Conservation (phyloP, 2,113 vertebrate genomes). For the Lagenorhynchus albirostris region DNA sequence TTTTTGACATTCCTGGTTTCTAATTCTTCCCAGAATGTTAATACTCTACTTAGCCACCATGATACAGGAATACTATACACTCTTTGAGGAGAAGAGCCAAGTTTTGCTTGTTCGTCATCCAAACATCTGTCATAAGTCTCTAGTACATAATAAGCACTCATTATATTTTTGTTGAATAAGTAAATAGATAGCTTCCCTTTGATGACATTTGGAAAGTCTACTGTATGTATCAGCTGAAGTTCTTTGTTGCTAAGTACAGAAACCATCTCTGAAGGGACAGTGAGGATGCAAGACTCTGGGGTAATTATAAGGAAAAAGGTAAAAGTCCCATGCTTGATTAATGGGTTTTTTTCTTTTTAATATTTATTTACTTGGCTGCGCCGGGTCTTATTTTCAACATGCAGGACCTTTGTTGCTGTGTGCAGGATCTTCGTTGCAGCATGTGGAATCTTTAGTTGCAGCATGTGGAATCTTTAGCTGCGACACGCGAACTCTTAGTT, state of each 20-base stretch:
- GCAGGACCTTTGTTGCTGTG: no score
- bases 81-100: neutral
- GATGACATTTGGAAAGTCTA: neutral
- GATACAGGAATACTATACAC: neutral
- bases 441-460: no score
- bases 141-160: neutral
- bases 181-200: neutral
- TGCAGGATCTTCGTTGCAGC: no score
- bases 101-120: neutral
- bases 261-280: neutral
- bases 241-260: neutral
- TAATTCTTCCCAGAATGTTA: neutral
- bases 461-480: no score
- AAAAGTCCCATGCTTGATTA: neutral
- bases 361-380: no score
- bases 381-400: no score
- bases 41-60: neutral
- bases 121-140: neutral
- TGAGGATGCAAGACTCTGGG: neutral
- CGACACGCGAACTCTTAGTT: no score
- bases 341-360: neutral
- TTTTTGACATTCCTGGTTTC: neutral
- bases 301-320: neutral
- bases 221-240: neutral
- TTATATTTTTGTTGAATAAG: neutral